A percentile compares a stretch with the other conserved stretches of the same genome.
These are phyloP conservation scores for Pomacea maculata DNA, from an alignment of 1,140 invertebrate species.

Conservation along the genomic window DNA sequence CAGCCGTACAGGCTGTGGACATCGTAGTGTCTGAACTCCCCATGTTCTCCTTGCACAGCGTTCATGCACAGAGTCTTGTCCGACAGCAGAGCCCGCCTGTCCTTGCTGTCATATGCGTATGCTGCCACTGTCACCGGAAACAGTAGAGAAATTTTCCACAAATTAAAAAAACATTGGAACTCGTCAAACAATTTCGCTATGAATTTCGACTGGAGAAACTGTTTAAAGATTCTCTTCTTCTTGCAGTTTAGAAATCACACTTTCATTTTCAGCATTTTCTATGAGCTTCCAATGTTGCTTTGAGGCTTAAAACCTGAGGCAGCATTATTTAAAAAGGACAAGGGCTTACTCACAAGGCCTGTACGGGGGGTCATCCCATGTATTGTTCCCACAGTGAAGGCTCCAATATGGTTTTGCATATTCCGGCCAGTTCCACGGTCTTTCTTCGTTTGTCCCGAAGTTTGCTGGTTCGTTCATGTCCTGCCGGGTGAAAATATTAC, in stretches of 20 bases:
- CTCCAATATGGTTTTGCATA: constrained; percentile 50
- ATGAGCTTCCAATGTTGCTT: not conserved
- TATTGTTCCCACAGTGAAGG: constrained; percentile 48
- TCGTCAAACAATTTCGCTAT: not conserved
- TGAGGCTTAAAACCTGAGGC: not conserved
- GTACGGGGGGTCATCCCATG: constrained; percentile 54
- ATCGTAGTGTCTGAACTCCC: constrained; percentile 53
- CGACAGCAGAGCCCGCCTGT: constrained; percentile 31
- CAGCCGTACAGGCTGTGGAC: constrained; percentile 65
- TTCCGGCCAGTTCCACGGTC: constrained; percentile 62
- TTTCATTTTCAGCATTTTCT: not conserved
- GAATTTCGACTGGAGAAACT: not conserved
- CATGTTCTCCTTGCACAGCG: constrained; percentile 43
- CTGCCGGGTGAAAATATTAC: constrained; percentile 32
- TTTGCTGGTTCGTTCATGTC: constrained; percentile 69
- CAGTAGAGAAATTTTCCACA: not conserved
- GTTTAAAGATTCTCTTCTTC: not conserved
- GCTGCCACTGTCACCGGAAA: constrained; percentile 38
- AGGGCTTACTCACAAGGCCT: constrained; percentile 43
- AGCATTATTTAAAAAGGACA: not conserved
- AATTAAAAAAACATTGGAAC: not conserved
- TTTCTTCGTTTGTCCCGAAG: constrained; percentile 64
- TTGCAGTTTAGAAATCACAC: not conserved
- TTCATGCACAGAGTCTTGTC: constrained; percentile 56
- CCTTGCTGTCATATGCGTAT: constrained; percentile 48